Percentiles rank a stretch among this genome's conserved stretches.
These are phyloP conservation scores for Sceloporus tristichus DNA, from an alignment of 2,113 vertebrate genomes.

Conservation along the genomic window DNA sequence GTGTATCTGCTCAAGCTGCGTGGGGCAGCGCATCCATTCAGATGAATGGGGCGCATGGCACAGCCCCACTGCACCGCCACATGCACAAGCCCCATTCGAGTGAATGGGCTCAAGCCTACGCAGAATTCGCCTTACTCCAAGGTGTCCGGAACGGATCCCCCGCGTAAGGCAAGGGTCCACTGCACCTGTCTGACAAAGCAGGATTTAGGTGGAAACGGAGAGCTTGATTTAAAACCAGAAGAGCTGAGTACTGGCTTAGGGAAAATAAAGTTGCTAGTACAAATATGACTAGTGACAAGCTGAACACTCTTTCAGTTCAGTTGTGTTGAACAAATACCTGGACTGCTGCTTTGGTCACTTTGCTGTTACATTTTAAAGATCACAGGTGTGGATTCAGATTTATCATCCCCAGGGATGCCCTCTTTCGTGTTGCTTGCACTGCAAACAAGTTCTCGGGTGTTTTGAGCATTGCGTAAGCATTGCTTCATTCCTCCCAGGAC, in stretches of 20 bases:
- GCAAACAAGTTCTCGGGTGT: not conserved
- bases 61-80: too few species aligned
- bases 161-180: too few species aligned
- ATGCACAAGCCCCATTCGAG: too few species aligned
- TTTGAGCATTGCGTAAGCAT: constrained; percentile 26
- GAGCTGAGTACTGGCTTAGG: not conserved
- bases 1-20: too few species aligned
- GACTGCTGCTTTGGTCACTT: not conserved
- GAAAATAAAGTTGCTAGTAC: not conserved
- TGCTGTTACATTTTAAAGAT: not conserved
- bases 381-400: not conserved
- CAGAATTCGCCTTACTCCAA: too few species aligned
- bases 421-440: constrained; percentile 6
- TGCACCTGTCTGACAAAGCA: not conserved
- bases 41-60: too few species aligned
- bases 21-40: not conserved
- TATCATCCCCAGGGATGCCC: not conserved
- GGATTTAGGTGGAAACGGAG: not conserved
- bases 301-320: not conserved
- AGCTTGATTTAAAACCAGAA: not conserved
- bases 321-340: not conserved
- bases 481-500: constrained; percentile 26
- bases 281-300: not conserved
- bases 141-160: too few species aligned
- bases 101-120: too few species aligned